A percentile compares a stretch with the other conserved stretches of the same genome.
Evolutionary conservation across 2,113 vertebrate species (phyloP).

Genomic region (Megalops atlanticus): DNA sequence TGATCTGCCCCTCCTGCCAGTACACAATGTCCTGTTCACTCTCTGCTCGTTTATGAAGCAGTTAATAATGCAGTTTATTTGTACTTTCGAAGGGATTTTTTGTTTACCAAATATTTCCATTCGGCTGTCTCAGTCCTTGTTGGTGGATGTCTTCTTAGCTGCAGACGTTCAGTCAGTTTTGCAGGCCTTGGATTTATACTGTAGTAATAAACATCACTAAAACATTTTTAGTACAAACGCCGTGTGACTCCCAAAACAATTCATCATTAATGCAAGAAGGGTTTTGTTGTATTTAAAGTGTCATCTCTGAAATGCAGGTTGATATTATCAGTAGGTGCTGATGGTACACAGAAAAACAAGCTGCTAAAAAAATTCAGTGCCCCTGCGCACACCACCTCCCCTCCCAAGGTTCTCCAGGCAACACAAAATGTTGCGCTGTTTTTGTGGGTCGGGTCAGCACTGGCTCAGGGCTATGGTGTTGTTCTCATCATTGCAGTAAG

Average conservation of each 20-base stretch:
- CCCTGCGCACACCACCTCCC: not conserved
- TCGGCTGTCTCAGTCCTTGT: not conserved
- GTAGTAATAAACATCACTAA: not conserved
- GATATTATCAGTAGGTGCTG: not conserved
- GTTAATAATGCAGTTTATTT: not conserved
- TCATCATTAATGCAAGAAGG: not conserved
- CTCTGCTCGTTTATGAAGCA: not conserved
- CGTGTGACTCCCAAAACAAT: not conserved
- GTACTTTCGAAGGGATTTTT: no score
- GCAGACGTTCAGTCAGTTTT: not conserved
- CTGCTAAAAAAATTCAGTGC: not conserved
- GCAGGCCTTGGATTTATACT: not conserved
- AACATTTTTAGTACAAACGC: no score
- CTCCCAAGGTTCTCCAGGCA: not conserved
- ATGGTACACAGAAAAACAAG: not conserved
- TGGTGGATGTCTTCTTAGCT: not conserved
- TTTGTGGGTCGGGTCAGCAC: not conserved
- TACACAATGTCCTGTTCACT: not conserved
- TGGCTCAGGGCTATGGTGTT: not conserved
- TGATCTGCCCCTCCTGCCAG: not conserved
- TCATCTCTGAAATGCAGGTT: not conserved
- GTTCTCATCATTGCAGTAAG: not conserved
- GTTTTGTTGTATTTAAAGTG: not conserved
- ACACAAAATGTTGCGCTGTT: not conserved
- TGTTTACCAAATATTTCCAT: not conserved